Conservation (phyloP, 2,888 invertebrate species). For the Cephus spinipes region DNA sequence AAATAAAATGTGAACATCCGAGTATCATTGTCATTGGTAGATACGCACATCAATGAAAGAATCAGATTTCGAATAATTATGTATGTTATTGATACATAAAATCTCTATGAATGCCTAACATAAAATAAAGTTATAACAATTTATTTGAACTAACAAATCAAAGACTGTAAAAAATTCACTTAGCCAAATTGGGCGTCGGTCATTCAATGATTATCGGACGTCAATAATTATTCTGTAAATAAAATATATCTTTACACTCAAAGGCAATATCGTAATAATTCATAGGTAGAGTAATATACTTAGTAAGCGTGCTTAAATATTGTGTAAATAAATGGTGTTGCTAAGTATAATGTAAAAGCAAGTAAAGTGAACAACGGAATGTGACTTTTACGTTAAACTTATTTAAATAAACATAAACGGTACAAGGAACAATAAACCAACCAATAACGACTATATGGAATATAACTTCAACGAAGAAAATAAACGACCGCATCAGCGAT, state of each 20-base stretch:
- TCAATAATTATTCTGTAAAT: constrained; percentile 30
- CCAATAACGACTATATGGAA: not conserved
- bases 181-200: not conserved
- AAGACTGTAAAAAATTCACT: not conserved
- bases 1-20: constrained; percentile 18
- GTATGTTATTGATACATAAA: not conserved
- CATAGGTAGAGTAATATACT: constrained; percentile 6
- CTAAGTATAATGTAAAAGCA: not conserved
- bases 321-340: not conserved
- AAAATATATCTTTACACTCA: constrained; percentile 31
- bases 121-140: not conserved
- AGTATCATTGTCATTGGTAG: constrained; percentile 18
- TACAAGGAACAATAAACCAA: not conserved
- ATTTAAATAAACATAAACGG: not conserved
- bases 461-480: not conserved
- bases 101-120: not conserved
- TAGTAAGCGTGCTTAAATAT: not conserved
- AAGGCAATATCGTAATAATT: constrained; percentile 32
- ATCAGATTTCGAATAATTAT: not conserved
- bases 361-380: not conserved
- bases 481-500: not conserved
- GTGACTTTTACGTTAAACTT: not conserved
- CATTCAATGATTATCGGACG: not conserved
- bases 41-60: not conserved
- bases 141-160: not conserved